phyloP scores from a whole-genome alignment of 2,797 vertebrate genomes.

The Discoglossus pictus region DNA sequence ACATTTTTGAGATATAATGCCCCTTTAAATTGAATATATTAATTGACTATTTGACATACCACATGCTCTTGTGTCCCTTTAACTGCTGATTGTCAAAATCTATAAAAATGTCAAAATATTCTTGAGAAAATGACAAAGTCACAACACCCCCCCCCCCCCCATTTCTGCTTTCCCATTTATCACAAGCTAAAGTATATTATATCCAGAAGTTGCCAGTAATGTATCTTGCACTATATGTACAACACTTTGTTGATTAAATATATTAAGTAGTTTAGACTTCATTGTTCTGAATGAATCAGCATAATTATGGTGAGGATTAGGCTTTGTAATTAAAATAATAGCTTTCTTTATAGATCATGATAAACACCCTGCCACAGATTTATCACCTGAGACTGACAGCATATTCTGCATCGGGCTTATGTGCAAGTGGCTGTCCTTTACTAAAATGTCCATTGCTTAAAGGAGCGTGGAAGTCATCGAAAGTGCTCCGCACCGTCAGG shows the following conservation, averaged over 20 bases:
- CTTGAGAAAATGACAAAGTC: background rate
- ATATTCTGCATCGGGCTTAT: no score
- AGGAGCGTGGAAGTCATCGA: no score
- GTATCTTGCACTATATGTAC: slow-evolving; percentile 53
- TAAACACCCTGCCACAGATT: slow-evolving; percentile 11
- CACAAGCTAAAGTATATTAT: slow-evolving; percentile 71
- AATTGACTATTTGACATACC: no score
- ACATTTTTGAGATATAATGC: no score
- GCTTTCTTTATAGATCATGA: slow-evolving; percentile 52
- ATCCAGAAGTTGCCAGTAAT: slow-evolving; percentile 59
- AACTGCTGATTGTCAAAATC: no score
- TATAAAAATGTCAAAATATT: background rate
- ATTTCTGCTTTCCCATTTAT: slow-evolving; percentile 60
- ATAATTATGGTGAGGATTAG: slow-evolving; percentile 64
- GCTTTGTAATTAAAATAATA: slow-evolving; percentile 57
- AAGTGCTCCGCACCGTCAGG: no score
- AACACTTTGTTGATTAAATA: slow-evolving; percentile 72
- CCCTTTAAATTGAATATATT: no score
- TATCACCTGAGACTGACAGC: background rate
- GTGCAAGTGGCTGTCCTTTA: no score
- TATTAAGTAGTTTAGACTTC: slow-evolving; percentile 62
- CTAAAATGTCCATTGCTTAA: no score
- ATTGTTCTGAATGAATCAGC: slow-evolving; percentile 69
- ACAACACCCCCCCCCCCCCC: background rate
- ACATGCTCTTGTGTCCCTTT: no score